Evolutionary conservation across 2,797 vertebrate genomes (phyloP).

Genomic region (Galagoides demidoff): DNA sequence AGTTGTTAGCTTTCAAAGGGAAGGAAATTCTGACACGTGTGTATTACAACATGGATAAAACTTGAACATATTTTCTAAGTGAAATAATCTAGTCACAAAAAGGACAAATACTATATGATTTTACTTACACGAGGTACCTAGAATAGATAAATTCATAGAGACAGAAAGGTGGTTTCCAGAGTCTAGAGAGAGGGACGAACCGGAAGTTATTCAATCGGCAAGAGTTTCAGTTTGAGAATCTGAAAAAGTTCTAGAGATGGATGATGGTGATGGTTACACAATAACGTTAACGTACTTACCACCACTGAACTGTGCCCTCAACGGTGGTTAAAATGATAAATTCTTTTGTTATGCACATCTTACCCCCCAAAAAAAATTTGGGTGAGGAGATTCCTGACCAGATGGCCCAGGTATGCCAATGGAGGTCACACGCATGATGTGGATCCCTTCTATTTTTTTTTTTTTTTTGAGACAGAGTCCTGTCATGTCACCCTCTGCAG

Average conservation of each 20-base stretch:
- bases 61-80: background rate
- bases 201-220: background rate
- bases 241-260: background rate
- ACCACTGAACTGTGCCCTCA: background rate
- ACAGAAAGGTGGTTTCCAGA: background rate
- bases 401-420: too few species aligned
- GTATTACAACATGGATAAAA: background rate
- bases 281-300: background rate
- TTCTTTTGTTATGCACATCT: background rate
- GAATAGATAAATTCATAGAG: background rate
- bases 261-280: background rate
- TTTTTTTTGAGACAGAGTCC: too few species aligned
- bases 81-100: background rate
- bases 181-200: background rate
- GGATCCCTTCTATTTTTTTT: too few species aligned
- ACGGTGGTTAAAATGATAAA: background rate
- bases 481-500: too few species aligned
- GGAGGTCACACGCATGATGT: too few species aligned
- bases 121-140: too few species aligned
- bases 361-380: background rate
- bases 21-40: background rate
- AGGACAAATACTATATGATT: background rate
- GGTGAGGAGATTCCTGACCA: background rate
- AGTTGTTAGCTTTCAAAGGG: background rate
- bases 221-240: background rate